Conservation (phyloP, 1,140 invertebrate genomes). For the Zaprionus lachaisei region DNA sequence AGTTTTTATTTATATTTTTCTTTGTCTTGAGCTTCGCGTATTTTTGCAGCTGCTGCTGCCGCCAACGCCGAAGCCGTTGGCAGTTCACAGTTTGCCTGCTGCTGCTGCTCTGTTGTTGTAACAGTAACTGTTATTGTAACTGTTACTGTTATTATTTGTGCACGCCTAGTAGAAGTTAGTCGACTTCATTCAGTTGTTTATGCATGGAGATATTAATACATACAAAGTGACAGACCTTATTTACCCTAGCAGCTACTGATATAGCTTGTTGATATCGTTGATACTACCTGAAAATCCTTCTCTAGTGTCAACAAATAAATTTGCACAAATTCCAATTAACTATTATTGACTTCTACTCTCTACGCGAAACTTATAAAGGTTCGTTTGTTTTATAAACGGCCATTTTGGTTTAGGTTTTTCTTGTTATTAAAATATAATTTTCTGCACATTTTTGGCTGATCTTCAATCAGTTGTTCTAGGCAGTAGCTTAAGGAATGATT, state of each 20-base stretch:
- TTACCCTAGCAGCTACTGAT: constrained; percentile 1
- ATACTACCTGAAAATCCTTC: not conserved
- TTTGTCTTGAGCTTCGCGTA: constrained; percentile 37
- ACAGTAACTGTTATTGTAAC: constrained; percentile 55
- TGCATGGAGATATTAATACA: not conserved
- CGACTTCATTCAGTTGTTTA: not conserved
- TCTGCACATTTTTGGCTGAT: too few relatives aligned
- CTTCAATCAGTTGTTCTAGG: too few relatives aligned
- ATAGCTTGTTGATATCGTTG: not conserved
- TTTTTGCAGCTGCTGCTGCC: constrained; percentile 55
- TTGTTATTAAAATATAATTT: not conserved
- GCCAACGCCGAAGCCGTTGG: not conserved
- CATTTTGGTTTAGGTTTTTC: too few relatives aligned
- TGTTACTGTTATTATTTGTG: constrained; percentile 57
- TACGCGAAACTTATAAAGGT: not conserved
- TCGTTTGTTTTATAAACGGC: not conserved
- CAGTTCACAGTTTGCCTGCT: constrained; percentile 8
- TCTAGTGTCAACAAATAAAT: constrained; percentile 12
- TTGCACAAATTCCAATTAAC: constrained; percentile 5
- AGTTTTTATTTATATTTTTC: constrained; percentile 30
- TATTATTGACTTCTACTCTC: constrained; percentile 5
- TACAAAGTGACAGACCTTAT: not conserved
- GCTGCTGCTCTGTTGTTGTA: constrained; percentile 42
- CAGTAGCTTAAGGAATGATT: too few relatives aligned
- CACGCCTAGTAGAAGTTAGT: constrained; percentile 16